Percentiles rank a stretch among this genome's conserved stretches.
phyloP scores from a whole-genome alignment of 2,888 invertebrate species.

The Eumacrocentrus americanus region DNA sequence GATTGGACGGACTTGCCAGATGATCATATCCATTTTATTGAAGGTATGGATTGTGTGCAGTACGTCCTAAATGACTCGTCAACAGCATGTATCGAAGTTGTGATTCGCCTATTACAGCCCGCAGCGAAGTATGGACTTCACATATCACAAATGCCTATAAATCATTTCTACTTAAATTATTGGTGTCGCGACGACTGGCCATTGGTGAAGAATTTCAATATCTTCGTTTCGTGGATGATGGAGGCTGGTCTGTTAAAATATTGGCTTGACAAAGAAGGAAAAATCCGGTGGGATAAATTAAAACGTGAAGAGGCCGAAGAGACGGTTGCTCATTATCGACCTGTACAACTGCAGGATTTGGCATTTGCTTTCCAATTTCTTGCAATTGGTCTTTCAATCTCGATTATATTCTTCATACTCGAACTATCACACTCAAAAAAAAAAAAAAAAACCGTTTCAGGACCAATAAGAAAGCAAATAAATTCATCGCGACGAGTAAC shows the following conservation, averaged over 20 bases:
- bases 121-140: neutral
- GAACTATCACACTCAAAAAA: too few relatives aligned
- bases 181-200: neutral
- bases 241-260: neutral
- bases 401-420: neutral
- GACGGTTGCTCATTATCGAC: neutral
- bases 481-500: too few relatives aligned
- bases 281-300: neutral
- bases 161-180: neutral
- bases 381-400: neutral
- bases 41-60: neutral
- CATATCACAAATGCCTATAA: neutral
- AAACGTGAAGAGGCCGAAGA: neutral
- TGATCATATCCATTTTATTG: neutral
- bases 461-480: too few relatives aligned
- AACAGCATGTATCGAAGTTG: neutral
- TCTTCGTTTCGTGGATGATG: neutral
- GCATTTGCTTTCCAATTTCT: neutral
- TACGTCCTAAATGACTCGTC: neutral
- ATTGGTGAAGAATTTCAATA: neutral
- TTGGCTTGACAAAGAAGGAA: neutral
- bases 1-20: neutral
- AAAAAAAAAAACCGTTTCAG: too few relatives aligned
- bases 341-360: neutral
- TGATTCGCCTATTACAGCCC: neutral